Evolutionary conservation across 2,888 invertebrate species (phyloP), one percentile per base, ranked within the genome.

Genomic region (Diplolepis rosae): DNA sequence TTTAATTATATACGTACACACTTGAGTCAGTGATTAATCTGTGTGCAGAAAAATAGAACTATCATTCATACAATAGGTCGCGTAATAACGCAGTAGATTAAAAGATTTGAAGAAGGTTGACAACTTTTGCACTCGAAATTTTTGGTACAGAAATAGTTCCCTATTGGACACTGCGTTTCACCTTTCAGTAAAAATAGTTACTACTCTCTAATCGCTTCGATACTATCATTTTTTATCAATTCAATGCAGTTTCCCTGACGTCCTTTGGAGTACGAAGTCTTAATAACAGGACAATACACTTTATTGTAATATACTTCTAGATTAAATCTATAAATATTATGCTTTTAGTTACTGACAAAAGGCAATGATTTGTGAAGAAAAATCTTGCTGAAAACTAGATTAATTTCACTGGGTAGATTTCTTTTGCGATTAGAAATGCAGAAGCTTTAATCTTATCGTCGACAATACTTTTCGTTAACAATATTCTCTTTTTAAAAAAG

Each of bases 1-100:
- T 61, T 61, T 61, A 61, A 61, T 61, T 61, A 61, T 50, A 15
- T 61, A 61, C 35, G 35, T 61, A 61, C 61, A 61, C 39, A 61
- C 24, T 39, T 42, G 39, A 61, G 61, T 61, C 39, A 61, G 61
- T 18, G 39, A 24, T 61, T n/a, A 39, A 61, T 61, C 22, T 42
- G 61, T 61, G 61, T 61, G 61, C 61, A 61, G 61, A 61, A 61
- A 61, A 61, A 61, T 61, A 61, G 61, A 61, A 61, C 39, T 61
- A 61, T 61, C 39, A 61, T 61, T 42, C 61, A 27, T 61, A 61
- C 39, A 39, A 61, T 61, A 61, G 61, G 11, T 61, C n/a, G 27
- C 61, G 35, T 61, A 61, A 61, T n/a, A n/a, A 6, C 61, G 35
- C 22, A 24, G 22, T 39, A 27, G 56, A 61, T 35, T 61, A 24